A percentile compares a stretch with the other conserved stretches of the same genome.
Conservation (phyloP, 2,797 vertebrate genomes). For the Benthosema pterotum region DNA sequence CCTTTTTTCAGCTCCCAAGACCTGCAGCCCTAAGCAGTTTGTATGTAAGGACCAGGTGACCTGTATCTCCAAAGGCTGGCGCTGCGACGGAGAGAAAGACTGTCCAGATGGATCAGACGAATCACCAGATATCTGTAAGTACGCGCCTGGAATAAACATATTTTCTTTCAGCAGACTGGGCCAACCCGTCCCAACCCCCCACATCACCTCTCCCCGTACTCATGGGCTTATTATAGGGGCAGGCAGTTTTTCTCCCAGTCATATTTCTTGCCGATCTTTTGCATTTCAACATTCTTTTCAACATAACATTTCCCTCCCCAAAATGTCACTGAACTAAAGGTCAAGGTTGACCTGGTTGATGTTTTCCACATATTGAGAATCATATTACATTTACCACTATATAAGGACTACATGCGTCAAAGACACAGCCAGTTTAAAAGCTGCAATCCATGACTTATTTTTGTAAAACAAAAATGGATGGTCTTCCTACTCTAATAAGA, state of each 20-base stretch:
- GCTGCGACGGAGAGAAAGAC: constrained; percentile 96
- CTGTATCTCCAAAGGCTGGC: constrained; percentile 98
- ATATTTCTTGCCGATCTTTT: constrained; percentile 1
- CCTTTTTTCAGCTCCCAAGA: constrained; percentile 85
- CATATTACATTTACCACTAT: background rate
- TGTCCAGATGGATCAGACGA: constrained; percentile 97
- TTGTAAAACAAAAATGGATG: too few relatives aligned
- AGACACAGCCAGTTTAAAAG: too few relatives aligned
- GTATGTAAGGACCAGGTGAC: constrained; percentile 96
- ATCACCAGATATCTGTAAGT: constrained; percentile 95
- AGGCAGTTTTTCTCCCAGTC: constrained; percentile 19
- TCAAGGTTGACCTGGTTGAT: background rate
- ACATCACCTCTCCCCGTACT: background rate
- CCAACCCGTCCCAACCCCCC: constrained; percentile 11
- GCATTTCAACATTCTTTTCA: constrained; percentile 9
- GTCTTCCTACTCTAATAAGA: too few relatives aligned
- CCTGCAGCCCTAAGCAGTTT: constrained; percentile 98
- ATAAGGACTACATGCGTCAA: background rate
- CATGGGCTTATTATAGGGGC: constrained; percentile 1
- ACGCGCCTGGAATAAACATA: constrained; percentile 15
- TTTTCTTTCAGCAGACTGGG: constrained; percentile 17
- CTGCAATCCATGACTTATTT: too few relatives aligned
- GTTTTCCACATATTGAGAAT: background rate
- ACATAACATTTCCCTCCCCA: background rate
- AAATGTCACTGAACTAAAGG: background rate